Evolutionary conservation across 2,797 vertebrate species (phyloP).

Genomic region (Silurus lanzhouensis): DNA sequence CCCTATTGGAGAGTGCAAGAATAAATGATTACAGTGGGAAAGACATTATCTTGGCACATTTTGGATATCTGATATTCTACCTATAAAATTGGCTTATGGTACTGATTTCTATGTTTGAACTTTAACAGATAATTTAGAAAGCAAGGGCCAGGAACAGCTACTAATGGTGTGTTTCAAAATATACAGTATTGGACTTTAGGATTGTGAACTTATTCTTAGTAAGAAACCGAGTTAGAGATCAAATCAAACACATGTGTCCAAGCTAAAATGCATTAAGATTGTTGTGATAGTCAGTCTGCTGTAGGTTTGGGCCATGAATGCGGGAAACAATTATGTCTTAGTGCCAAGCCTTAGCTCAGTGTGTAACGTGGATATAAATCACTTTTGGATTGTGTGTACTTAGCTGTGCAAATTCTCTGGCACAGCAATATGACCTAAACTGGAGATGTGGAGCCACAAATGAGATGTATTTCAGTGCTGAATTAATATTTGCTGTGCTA

Average conservation of each 20-base stretch:
- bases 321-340: neutral
- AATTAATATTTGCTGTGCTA: neutral
- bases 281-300: neutral
- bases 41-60: constrained; percentile 18
- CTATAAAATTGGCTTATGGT: neutral
- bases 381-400: neutral
- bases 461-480: neutral
- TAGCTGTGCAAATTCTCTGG: neutral
- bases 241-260: neutral
- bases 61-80: neutral
- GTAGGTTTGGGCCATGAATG: neutral
- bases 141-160: neutral
- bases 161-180: neutral
- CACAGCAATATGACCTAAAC: neutral
- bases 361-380: neutral
- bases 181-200: neutral
- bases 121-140: neutral
- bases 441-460: neutral
- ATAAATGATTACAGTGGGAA: constrained; percentile 28
- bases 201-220: neutral
- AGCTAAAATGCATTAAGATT: neutral
- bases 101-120: neutral
- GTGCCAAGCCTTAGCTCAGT: neutral
- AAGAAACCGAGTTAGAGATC: neutral
- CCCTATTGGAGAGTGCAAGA: constrained; percentile 13